phyloP scores from a whole-genome alignment of 92 coral and sea anemone genomes.

The Chrysogorgia sp. region DNA sequence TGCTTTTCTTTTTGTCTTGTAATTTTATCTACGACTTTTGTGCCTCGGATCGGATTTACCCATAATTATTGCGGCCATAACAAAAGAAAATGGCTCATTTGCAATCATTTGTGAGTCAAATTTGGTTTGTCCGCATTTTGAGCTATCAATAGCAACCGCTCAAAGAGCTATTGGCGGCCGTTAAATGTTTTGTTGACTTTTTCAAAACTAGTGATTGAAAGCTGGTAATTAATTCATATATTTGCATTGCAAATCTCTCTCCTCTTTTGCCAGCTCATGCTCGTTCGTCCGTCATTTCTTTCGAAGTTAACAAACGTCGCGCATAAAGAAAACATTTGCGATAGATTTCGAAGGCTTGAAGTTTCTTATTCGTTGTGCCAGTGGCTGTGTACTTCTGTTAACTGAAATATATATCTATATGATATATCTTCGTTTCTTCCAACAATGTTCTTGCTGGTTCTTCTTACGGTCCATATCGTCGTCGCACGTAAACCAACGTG shows the following conservation, averaged over 20 bases:
- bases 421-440: neutral
- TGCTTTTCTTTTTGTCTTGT: too few species aligned
- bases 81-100: too few species aligned
- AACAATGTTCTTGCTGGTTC: constrained; percentile 24
- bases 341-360: neutral
- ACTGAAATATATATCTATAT: neutral
- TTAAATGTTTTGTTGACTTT: neutral
- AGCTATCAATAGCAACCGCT: too few species aligned
- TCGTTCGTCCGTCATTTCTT: neutral
- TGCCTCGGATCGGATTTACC: too few species aligned
- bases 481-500: constrained; percentile 17
- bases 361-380: neutral
- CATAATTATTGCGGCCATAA: too few species aligned
- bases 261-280: constrained; percentile 14
- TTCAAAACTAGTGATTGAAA: neutral
- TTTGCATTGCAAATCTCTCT: constrained; percentile 40
- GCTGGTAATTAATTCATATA: neutral
- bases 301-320: neutral
- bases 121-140: too few species aligned
- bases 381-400: too few species aligned
- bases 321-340: too few species aligned
- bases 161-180: too few species aligned
- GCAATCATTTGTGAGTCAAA: too few species aligned
- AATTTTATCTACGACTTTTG: too few species aligned
- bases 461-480: constrained; percentile 10